Evolutionary conservation across 2,113 vertebrate species (phyloP), one percentile per base, ranked within the genome.

Genomic region (Zingel zingel): DNA sequence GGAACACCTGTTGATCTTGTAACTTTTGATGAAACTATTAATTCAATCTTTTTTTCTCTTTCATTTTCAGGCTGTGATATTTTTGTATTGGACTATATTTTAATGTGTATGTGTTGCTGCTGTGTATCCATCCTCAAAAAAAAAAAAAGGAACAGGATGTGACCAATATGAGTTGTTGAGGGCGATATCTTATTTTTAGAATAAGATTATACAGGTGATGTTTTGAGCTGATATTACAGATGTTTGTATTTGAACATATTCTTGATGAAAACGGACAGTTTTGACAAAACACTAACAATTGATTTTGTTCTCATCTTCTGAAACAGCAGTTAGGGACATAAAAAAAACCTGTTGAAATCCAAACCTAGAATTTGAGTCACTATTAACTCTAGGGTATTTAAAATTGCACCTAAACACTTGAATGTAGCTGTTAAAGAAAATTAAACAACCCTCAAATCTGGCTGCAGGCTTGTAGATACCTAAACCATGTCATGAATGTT

Each of bases 1-100:
- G 50, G 2, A 57, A 56, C 79, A 79, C 82, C 70, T 82, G 72
- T 76, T 79, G 68, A 68, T 16, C 23, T 30, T 62, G 15, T 65
- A 2, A 47, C 23, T 10, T 39, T 10, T 10, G 39, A 9, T 39
- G 8, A 39, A 7, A 39, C 8, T 2, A 10, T 43, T 43, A 1
- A 39, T 39, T 39, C 39, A 39, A 10, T 2, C 8, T n/a, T 21
- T 54, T 54, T 25, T 15, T 45, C 3, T 45, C 3, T n/a, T 7
- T 4, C 11, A 43, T 50, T 19, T 51, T 39, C 61, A 77, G 53
- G n/a, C n/a, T 51, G 33, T 79, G 33, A 18, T 47, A 15, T 53
- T 39, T 3, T 50, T 58, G 18, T 7, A 2, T 18, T 19, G 23
- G 36, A 58, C 1, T 12, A 13, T 7, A 13, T 58, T 5, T 8